Conservation (phyloP, 2,113 vertebrate species). For the Chloropsis hardwickii region DNA sequence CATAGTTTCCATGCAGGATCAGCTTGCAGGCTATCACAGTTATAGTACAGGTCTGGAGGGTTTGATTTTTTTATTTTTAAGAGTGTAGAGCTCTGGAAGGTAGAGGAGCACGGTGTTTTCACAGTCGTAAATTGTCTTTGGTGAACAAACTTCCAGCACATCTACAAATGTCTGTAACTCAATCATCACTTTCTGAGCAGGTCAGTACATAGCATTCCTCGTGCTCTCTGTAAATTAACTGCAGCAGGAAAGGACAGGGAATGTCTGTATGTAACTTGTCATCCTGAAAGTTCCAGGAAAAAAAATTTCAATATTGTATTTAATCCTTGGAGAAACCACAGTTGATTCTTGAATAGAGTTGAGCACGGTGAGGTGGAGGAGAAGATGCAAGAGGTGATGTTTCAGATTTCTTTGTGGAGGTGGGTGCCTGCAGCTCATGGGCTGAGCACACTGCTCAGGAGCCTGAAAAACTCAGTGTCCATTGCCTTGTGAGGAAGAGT, state of each 20-base stretch:
- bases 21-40: background rate
- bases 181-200: background rate
- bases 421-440: background rate
- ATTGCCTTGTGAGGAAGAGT: accelerated
- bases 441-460: no score
- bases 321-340: background rate
- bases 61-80: background rate
- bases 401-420: background rate
- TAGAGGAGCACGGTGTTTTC: background rate
- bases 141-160: background rate
- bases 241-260: background rate
- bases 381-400: background rate
- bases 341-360: background rate
- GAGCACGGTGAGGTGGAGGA: background rate
- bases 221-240: background rate
- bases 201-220: background rate
- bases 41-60: background rate
- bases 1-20: background rate
- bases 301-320: background rate
- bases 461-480: accelerated
- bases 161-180: background rate
- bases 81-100: background rate
- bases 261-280: background rate
- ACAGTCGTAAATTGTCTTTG: background rate
- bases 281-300: background rate